Evolutionary conservation across 64 coral and sea anemone genomes (phyloP).

Genomic region (Actinia tenebrosa): DNA sequence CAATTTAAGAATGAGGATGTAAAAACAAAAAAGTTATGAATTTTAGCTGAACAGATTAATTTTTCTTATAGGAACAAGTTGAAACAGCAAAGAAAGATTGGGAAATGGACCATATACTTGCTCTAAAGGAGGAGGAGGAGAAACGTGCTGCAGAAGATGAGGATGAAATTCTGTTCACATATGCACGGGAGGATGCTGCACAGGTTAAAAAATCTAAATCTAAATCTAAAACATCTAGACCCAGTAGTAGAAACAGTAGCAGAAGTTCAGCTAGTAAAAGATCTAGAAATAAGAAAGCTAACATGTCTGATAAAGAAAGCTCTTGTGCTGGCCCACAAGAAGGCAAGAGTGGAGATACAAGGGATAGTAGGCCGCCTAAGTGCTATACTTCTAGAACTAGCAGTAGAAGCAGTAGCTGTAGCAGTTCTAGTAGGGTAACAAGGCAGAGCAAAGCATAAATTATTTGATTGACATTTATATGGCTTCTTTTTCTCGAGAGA

Average conservation of each 20-base stretch:
- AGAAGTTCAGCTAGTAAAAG: not conserved
- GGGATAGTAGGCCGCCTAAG: constrained; percentile 53
- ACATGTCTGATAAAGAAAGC: constrained; percentile 25
- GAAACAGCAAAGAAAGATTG: constrained; percentile 95
- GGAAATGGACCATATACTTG: constrained; percentile 86
- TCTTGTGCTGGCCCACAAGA: constrained; percentile 60
- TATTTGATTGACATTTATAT: not conserved
- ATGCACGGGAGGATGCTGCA: constrained; percentile 74
- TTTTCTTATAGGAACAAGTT: constrained; percentile 71
- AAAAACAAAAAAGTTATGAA: not conserved
- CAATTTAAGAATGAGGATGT: not conserved
- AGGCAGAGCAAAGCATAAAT: constrained; percentile 42
- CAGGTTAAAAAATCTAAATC: constrained; percentile 99
- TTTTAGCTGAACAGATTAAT: not conserved
- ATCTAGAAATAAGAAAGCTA: constrained; percentile 28
- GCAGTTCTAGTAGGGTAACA: constrained; percentile 53
- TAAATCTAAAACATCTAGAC: constrained; percentile 49
- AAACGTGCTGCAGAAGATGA: constrained; percentile 85
- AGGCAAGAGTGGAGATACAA: constrained; percentile 33
- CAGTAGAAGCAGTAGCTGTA: constrained; percentile 78
- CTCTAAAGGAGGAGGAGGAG: constrained; percentile 92
- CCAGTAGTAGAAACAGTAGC: constrained; percentile 49
- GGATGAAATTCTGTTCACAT: constrained; percentile 91
- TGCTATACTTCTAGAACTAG: constrained; percentile 58
- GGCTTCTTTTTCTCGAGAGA: not conserved